Percentiles rank a stretch among this genome's conserved stretches.
phyloP scores from a whole-genome alignment of 1,140 invertebrate genomes.

The Platyura marginata region DNA sequence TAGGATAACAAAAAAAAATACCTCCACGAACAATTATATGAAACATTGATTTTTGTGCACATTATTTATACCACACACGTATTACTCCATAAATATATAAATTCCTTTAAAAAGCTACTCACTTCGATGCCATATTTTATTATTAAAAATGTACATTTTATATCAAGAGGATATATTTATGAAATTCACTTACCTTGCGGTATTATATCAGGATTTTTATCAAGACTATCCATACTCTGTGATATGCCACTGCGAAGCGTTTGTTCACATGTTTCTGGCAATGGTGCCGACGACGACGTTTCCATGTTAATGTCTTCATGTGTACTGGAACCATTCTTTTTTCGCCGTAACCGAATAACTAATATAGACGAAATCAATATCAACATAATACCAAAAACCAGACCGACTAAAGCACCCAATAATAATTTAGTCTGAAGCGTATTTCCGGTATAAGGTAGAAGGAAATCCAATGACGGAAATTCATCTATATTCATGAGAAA shows the following conservation, averaged over 20 bases:
- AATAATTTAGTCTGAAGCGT: slow-evolving; percentile 44
- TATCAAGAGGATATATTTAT: too few relatives aligned
- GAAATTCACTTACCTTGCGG: slow-evolving; percentile 40
- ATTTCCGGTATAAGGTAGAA: slow-evolving; percentile 6
- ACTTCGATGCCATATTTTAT: too few relatives aligned
- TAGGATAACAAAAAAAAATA: too few relatives aligned
- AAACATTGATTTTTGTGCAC: too few relatives aligned
- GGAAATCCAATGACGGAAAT: slow-evolving; percentile 1
- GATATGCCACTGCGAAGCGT: slow-evolving; percentile 30
- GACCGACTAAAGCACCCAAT: slow-evolving; percentile 40
- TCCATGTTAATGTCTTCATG: slow-evolving; percentile 33
- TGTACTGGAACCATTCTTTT: slow-evolving; percentile 30
- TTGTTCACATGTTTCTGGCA: slow-evolving; percentile 8
- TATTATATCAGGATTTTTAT: slow-evolving; percentile 54
- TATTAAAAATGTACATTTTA: too few relatives aligned
- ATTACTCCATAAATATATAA: too few relatives aligned
- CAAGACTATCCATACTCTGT: slow-evolving; percentile 34
- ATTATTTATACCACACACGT: too few relatives aligned
- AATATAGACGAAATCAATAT: slow-evolving; percentile 34
- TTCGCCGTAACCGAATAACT: slow-evolving; percentile 39
- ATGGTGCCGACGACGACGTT: slow-evolving; percentile 17
- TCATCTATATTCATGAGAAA: neutral
- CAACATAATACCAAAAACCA: slow-evolving; percentile 39
- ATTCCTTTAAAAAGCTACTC: too few relatives aligned
- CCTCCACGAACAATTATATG: too few relatives aligned